Base-by-base conservation (phyloP, 2,888 invertebrate species). In the Cephus sareptanus region DNA sequence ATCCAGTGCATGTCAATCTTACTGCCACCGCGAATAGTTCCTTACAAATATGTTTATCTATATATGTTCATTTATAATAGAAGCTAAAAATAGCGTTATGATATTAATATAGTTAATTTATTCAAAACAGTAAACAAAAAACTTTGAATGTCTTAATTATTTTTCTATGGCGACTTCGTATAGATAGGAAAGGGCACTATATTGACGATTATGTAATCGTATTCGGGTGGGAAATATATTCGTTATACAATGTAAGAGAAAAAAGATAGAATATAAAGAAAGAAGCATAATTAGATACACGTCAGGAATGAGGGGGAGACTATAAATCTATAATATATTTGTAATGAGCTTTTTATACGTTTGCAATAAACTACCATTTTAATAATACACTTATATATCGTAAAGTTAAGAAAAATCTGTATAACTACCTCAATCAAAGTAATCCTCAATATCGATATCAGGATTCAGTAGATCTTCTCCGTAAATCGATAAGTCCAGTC, bases 401-500 rank as follows among this genome's bases (percentile, higher is more conserved):
- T 56, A 9, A 23, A 56, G 2, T 23, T 56, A 56, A 56, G 15
- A 56, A 56, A 23, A 23, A 56, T 56, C 56, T 23, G 23, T 56
- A 23, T 23, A 56, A 56, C 56, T 56, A 56, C 56, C 30, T 92
- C 92, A 99, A 94, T 99, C 99, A 94, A 99, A 99, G 93, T 98
- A 99, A 93, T 99, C 99, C 92, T 99, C 99, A 88, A 99, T 97
- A 91, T 99, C 99, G 88, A 99, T 96, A 90, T 97, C 94, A 33
- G 99, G 98, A 93, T 99, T 96, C 12, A 99, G 93, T 85, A 99
- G 95, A 91, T 98, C 96, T 91, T 98, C 97, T 78, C 98, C 98
- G 91, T 96, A 97, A 13, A 94, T 93, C 77, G 95, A 95, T 79
- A 99, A 93, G 92, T 99, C 98, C 79, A 98, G 94, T 90, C 98